These are phyloP conservation scores for Drosophila pallidifrons DNA, from an alignment of 1,140 invertebrate species.

Conservation along the genomic window DNA sequence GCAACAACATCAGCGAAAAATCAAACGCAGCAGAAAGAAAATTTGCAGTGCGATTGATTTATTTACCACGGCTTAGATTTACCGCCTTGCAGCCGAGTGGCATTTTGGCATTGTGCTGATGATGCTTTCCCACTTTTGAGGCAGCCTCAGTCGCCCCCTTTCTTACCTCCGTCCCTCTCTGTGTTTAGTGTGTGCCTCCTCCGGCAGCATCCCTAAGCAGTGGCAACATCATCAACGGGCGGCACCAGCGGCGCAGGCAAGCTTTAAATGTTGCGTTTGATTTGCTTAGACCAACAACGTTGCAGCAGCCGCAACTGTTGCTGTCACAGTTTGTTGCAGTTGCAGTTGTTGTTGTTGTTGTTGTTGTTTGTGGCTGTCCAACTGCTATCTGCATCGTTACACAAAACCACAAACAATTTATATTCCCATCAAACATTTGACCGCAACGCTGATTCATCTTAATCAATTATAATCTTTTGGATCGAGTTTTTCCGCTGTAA, in stretches of 20 bases:
- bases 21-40: slow-evolving; percentile 67
- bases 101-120: slow-evolving; percentile 82
- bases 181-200: no score
- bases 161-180: not conserved
- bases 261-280: slow-evolving; percentile 77
- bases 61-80: slow-evolving; percentile 83
- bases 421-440: slow-evolving; percentile 84
- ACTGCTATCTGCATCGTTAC: slow-evolving; percentile 67
- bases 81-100: slow-evolving; percentile 75
- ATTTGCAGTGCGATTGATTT: slow-evolving; percentile 79
- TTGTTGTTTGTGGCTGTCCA: slow-evolving; percentile 34
- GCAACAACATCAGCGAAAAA: slow-evolving; percentile 52
- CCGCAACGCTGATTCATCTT: slow-evolving; percentile 84
- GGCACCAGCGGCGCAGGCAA: slow-evolving; percentile 56
- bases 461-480: slow-evolving; percentile 84
- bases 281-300: slow-evolving; percentile 70
- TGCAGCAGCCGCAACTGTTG: not conserved
- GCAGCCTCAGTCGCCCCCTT: slow-evolving; percentile 16
- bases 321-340: not conserved
- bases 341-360: slow-evolving; percentile 9
- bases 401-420: slow-evolving; percentile 84
- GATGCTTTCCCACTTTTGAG: slow-evolving; percentile 59
- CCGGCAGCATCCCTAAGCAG: slow-evolving; percentile 35
- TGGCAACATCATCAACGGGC: slow-evolving; percentile 60
- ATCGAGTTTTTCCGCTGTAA: slow-evolving; percentile 67